phyloP scores from a whole-genome alignment of 2,888 invertebrate genomes.

The Philhelius pedissequus region DNA sequence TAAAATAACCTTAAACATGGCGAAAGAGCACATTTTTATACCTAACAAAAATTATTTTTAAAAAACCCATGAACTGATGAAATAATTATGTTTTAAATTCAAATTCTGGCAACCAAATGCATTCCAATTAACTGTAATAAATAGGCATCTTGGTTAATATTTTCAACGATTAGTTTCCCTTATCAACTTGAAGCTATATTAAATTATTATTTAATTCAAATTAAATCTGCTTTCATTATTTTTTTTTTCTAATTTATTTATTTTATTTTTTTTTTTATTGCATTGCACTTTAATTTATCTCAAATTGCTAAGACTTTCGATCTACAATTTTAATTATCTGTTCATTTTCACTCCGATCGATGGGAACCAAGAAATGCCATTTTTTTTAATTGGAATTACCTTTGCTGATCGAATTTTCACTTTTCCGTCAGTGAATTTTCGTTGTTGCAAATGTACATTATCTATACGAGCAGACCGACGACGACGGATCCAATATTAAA shows the following conservation, averaged over 20 bases:
- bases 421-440: background rate
- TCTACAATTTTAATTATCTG: background rate
- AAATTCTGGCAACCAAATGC: too few relatives aligned
- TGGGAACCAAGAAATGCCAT: background rate
- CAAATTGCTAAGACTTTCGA: background rate
- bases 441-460: background rate
- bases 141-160: background rate
- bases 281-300: background rate
- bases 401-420: slow-evolving; percentile 5
- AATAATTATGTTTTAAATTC: too few relatives aligned
- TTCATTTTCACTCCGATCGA: background rate
- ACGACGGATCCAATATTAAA: background rate
- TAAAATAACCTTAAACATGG: too few relatives aligned
- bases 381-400: background rate
- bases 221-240: background rate
- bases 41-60: too few relatives aligned
- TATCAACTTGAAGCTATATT: background rate
- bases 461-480: too few relatives aligned
- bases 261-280: background rate
- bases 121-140: too few relatives aligned
- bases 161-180: background rate
- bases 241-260: background rate
- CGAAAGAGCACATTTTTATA: too few relatives aligned
- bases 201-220: background rate
- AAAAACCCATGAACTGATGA: too few relatives aligned